Conservation (phyloP, 1,140 invertebrate genomes). For the Doryteuthis pealeii region DNA sequence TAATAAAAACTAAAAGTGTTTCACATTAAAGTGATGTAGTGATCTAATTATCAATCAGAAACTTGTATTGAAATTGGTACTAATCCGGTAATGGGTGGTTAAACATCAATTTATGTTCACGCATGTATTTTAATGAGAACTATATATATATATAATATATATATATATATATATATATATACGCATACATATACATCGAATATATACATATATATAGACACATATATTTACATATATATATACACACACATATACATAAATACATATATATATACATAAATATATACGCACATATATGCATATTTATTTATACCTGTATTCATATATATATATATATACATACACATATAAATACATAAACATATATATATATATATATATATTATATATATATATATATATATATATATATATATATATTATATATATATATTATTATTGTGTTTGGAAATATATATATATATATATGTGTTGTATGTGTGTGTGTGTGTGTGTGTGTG, state of each 20-base stretch:
- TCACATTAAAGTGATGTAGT: no score
- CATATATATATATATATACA: background rate
- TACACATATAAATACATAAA: background rate
- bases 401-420: background rate
- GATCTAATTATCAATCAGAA: no score
- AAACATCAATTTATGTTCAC: no score
- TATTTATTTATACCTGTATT: background rate
- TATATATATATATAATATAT: background rate
- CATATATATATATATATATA: conserved; percentile 8
- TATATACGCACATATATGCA: background rate
- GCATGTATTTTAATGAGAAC: no score
- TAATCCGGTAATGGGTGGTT: no score
- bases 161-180: conserved; percentile 8
- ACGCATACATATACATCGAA: background rate
- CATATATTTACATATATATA: background rate
- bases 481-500: no score
- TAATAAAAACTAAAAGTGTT: no score
- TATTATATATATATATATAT: background rate
- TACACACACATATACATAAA: background rate
- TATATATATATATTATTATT: no score
- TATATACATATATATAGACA: background rate
- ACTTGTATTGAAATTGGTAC: no score
- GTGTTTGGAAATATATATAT: no score
- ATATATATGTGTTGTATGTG: no score
- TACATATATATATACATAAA: background rate